Percentiles rank a stretch among this genome's conserved stretches.
Evolutionary conservation across 2,888 invertebrate genomes (phyloP).

Genomic region (Cheilosia scutellata): DNA sequence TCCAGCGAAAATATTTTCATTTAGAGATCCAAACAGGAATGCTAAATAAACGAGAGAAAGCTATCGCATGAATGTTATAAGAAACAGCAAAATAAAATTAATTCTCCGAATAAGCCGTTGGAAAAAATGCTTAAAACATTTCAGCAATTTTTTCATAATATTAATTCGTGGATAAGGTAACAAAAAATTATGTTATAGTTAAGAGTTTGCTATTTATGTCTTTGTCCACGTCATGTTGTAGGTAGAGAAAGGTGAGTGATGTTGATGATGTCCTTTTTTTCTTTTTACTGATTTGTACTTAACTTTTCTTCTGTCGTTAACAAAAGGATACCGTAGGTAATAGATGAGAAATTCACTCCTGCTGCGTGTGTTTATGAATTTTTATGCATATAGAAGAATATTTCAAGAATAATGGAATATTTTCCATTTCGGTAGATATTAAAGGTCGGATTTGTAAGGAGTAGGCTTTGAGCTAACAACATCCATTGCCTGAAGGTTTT

Average conservation of each 20-base stretch:
- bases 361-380: background rate
- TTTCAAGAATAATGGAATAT: constrained; percentile 36
- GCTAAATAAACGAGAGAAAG: constrained; percentile 33
- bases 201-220: constrained; percentile 57
- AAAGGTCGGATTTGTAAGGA: background rate
- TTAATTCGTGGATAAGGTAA: constrained; percentile 55
- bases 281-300: constrained; percentile 15
- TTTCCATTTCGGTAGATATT: constrained; percentile 29
- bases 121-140: constrained; percentile 53
- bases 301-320: constrained; percentile 19
- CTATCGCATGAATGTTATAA: constrained; percentile 1
- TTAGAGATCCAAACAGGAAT: constrained; percentile 58
- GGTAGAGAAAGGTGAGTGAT: background rate
- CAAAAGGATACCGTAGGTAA: constrained; percentile 26
- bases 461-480: no score
- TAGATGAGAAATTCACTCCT: constrained; percentile 9
- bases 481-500: no score
- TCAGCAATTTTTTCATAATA: constrained; percentile 63
- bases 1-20: constrained; percentile 63
- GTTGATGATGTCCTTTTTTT: background rate
- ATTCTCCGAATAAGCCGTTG: constrained; percentile 29
- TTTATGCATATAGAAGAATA: constrained; percentile 14
- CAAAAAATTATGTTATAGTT: constrained; percentile 35
- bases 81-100: constrained; percentile 19
- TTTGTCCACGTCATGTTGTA: background rate